A percentile compares a stretch with the other conserved stretches of the same genome.
phyloP scores from a whole-genome alignment of 2,888 invertebrate genomes.

The Asteroscopus sphinx region DNA sequence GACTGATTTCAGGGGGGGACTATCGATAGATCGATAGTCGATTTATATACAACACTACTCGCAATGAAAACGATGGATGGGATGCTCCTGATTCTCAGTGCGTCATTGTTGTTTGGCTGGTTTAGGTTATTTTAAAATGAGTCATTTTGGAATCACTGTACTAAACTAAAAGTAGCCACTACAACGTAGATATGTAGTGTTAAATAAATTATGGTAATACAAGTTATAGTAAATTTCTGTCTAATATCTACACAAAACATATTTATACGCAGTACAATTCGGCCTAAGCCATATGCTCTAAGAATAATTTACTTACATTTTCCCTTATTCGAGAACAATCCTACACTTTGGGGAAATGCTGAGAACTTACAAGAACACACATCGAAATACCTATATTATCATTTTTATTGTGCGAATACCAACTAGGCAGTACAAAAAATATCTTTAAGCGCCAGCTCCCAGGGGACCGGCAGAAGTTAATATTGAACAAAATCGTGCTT shows the following conservation, averaged over 20 bases:
- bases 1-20: too few species aligned
- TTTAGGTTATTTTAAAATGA: too few species aligned
- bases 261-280: background rate
- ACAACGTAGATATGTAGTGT: too few species aligned
- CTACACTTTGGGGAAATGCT: conserved; percentile 21
- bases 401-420: conserved; percentile 50
- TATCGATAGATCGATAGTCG: too few species aligned
- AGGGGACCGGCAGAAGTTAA: conserved; percentile 30
- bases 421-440: conserved; percentile 29
- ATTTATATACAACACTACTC: too few species aligned
- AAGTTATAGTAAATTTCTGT: background rate
- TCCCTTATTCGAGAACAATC: conserved; percentile 24
- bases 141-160: too few species aligned
- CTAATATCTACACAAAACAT: background rate
- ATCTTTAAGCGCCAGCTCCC: conserved; percentile 35
- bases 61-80: too few species aligned
- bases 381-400: conserved; percentile 36
- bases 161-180: too few species aligned
- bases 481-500: conserved; percentile 23
- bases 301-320: conserved; percentile 31
- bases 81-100: too few species aligned
- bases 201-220: too few species aligned
- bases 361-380: conserved; percentile 23
- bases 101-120: too few species aligned
- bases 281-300: conserved; percentile 16